Base-by-base conservation (phyloP, 2,797 vertebrate genomes). In the Propithecus deckenii region DNA sequence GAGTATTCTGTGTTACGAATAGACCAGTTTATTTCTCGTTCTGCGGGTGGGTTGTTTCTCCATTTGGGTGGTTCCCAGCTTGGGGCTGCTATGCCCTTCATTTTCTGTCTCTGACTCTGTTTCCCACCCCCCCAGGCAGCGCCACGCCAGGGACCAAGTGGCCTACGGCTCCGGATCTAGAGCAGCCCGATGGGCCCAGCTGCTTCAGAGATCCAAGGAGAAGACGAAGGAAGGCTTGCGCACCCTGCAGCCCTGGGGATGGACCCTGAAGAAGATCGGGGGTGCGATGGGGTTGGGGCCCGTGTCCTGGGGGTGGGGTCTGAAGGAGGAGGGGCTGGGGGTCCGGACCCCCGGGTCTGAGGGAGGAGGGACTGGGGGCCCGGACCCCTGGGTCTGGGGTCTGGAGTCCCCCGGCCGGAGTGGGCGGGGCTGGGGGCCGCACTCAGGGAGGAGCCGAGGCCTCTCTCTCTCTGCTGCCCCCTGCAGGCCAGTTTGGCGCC, bases 401-500 rank as follows among this genome's bases (percentile, higher is more conserved):
- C 41, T 32, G 69, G n/a, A n/a, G 61, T 32, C 20, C 61, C 61
- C 13, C 2, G 61, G 14, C 61, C 61, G 61, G 61, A n/a, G 38
- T 10, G 35, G 28, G 46, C 7, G 23, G 30, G 20, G 20, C 9
- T 14, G 17, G 13, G 43, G 55, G 15, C 43, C 14, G 0, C 7
- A 13, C 38, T 46, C 23, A 4, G 28, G 9, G 14, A 30, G 28
- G 55, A 61, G 12, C 59, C 52, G 10, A 72, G 46, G 28, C 30
- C 12, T 22, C 52, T 55, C 38, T 35, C 32, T 85, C 65, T 86
- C 89, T 94, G 65, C 91, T 89, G n/a, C 95, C 46, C 80, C 23
- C 75, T 95, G 52, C 98, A 99, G 99, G 99, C 25, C 99, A 99
- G 96, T 99, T 99, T 76, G 99, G 99, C 38, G 99, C 99, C 1